Evolutionary conservation across 2,888 invertebrate species (phyloP), one percentile per base, ranked within the genome.

Genomic region (Amblyteles armatorius): DNA sequence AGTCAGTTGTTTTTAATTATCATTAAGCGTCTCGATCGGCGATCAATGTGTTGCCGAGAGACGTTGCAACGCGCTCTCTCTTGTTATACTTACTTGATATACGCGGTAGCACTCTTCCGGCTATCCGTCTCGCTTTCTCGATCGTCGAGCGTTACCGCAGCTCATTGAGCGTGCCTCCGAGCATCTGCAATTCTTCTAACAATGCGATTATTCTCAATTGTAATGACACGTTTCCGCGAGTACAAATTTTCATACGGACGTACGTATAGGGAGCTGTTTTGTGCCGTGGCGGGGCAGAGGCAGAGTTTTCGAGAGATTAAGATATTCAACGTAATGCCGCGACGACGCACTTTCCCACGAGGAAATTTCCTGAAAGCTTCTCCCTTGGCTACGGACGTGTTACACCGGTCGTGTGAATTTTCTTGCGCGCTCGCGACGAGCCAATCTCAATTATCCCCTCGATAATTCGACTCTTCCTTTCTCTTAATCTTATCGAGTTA

Each of bases 311-410:
- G 65, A 52, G 77, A 33, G 50, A 40, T 57, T 60, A 67, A 67
- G 73, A 67, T 48, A 63, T 65, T 72, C 50, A 26, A 60, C 57
- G 73, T 67, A 68, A 57, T n/a, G 36, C n/a, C 13, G n/a, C 29
- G 55, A 79, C 22, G 68, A 60, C 57, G 40, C n/a, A 72, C 79
- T 83, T 83, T 83, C 83, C 72, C 83, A 74, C 73, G 79, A 73
- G 68, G 33, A 69, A 79, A 79, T 79, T 44, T 83, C 63, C 19
- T 33, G 22, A 73, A 50, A 50, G 67, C 44, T 52, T 67, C 40
- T 26, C 13, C 13, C 22, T 11, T 16, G 13, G 40, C 11, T 26
- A 44, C 29, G 33, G 29, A 26, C 33, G 2, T 7, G 29, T 71
- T 29, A 33, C 55, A 60, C 63, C 29, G 4, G 48, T 82, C 67